Base-by-base conservation (phyloP, 2,797 vertebrate genomes). In the Selene dorsalis region DNA sequence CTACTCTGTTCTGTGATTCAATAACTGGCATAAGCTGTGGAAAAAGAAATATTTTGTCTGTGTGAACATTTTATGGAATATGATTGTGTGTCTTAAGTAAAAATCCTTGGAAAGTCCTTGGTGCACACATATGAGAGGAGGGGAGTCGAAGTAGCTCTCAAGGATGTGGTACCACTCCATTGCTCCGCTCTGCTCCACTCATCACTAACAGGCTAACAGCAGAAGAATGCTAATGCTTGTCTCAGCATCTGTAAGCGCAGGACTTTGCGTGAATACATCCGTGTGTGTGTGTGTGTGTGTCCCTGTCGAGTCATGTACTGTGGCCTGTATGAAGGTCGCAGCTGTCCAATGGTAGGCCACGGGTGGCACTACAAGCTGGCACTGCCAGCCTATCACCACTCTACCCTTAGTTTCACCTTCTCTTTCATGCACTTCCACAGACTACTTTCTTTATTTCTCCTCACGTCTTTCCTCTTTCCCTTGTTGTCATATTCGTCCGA, bases 351-450 rank as follows among this genome's bases (percentile, higher is more conserved):
- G 73, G 69, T 77, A 41, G 81, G 78, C 77, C 71, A 77, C 67
- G 82, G 86, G 88, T 84, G 84, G 88, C 83, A 69, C 70, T 75
- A 53, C 88, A 90, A 88, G 87, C 91, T 92, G 90, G 82, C 74
- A 58, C 82, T 63, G 85, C 81, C 89, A 86, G 76, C 78, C 70
- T n/a, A 47, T 61, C 70, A 55, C 72, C 2, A 16, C 77, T 61
- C 50, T 73, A 74, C 56, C 88, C 87, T 91, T 84, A 85, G 76
- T 28, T 80, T 90, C 86, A 90, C 89, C 90, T 83, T 86, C 83
- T 83, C 83, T 26, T 24, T 79, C 47, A 68, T 48, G 43, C 76
- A 11, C 24, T 24, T 63, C 62, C n/a, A 7, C 30, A 43, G 52
- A 62, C 43, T 35, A 43, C 50, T 64, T 53, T 75, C 55, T 71